Evolutionary conservation across 2,888 invertebrate species (phyloP), one percentile per base, ranked within the genome.

Genomic region (Drosophila picticornis): DNA sequence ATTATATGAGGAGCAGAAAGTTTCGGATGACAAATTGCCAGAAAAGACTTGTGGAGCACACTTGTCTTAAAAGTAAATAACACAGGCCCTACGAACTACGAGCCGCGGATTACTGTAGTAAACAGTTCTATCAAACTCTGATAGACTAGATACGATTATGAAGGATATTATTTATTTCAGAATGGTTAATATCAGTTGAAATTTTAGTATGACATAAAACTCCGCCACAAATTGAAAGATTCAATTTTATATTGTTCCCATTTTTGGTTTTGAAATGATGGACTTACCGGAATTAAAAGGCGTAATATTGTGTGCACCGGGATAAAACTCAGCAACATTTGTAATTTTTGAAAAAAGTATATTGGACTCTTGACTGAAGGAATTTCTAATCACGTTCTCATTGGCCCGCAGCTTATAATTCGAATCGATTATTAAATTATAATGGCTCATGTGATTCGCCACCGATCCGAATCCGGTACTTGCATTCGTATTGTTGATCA

Each of bases 391-490:
- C 10, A 79, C 81, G 36, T 75, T 72, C 22, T 90, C 89, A 66
- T 83, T 87, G 13, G 87, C 79, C 71, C 86, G 77, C 34, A 87
- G 55, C 62, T 88, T 87, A 56, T 88, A 86, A 55, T 76, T 77
- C 32, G 86, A 83, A 31, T 87, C 90, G 46, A 87, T 77, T 75
- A 86, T 83, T 48, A 87, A 59, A 66, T 90, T 87, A 56, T 83
- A 87, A 34, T 86, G 86, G 59, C 75, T 79, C 81, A 90, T 84
- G 60, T 90, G 90, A 70, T 88, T 88, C 10, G 79, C 81, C n/a
- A 88, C 79, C 6, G 84, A 73, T 46, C 46, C 46, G 4, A 83
- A 65, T 64, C 81, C 79, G 34, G 71, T 57, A 70, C 75, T 88
- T 6, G 71, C 51, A 50, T 75, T 80, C 48, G 75, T 67, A 50